A percentile compares a stretch with the other conserved stretches of the same genome.
Evolutionary conservation across 2,113 vertebrate genomes (phyloP).

Genomic region (Vulpes vulpes): DNA sequence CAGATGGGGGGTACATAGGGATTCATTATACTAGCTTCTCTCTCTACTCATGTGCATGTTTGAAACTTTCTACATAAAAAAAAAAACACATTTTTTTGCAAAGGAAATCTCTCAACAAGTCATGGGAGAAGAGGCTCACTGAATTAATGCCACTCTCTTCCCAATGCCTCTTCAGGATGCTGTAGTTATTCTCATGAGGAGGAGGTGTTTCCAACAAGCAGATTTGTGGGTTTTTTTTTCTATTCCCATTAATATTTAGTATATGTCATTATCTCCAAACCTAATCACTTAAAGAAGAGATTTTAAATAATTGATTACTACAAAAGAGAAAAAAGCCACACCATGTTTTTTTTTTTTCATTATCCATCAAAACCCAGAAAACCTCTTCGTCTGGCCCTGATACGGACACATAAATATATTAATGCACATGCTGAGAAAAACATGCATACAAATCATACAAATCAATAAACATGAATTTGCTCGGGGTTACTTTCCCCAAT

Average conservation of each 20-base stretch:
- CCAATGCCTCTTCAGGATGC: background rate
- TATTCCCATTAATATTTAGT: conserved; percentile 64
- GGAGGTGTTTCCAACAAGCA: background rate
- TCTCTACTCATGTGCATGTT: background rate
- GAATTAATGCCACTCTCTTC: background rate
- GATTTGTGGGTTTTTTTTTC: background rate
- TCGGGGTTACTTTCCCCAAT: background rate
- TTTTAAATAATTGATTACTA: conserved; percentile 76
- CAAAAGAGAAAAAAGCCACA: background rate
- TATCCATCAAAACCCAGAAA: conserved; percentile 29
- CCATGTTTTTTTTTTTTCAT: background rate
- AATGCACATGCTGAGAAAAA: background rate
- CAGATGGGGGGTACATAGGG: background rate
- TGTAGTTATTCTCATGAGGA: background rate
- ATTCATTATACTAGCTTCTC: background rate
- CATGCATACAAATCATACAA: background rate
- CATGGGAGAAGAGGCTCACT: background rate
- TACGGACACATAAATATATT: background rate
- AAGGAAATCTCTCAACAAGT: background rate
- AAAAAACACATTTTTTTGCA: background rate
- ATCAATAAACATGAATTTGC: background rate
- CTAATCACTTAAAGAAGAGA: conserved; percentile 61
- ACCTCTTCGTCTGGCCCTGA: background rate
- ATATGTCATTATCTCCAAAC: conserved; percentile 18
- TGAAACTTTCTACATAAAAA: background rate